Evolutionary conservation across 1,140 invertebrate genomes (phyloP).

Genomic region (Matsumurasca onukii): DNA sequence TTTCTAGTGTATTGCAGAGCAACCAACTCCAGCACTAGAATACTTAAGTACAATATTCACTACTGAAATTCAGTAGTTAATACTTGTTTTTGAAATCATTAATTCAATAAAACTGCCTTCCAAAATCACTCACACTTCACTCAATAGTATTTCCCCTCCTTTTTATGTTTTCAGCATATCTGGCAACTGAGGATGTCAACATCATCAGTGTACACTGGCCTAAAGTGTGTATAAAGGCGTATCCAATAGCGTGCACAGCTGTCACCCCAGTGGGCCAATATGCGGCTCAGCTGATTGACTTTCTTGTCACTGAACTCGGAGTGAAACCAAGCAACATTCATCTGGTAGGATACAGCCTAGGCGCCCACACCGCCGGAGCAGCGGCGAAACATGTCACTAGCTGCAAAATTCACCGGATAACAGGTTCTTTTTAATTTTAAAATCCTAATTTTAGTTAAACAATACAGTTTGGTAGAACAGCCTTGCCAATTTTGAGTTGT

Average conservation of each 20-base stretch:
- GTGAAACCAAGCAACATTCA: conserved; percentile 58
- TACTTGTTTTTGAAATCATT: no score
- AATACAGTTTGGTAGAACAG: no score
- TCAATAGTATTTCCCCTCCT: no score
- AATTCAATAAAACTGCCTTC: no score
- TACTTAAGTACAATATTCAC: no score
- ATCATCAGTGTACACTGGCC: conserved; percentile 66
- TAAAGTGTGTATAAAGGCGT: conserved; percentile 47
- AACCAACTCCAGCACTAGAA: no score
- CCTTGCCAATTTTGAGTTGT: no score
- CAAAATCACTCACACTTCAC: no score
- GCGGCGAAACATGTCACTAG: conserved; percentile 61
- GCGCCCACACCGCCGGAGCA: conserved; percentile 80
- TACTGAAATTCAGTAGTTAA: no score
- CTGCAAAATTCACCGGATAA: conserved; percentile 58
- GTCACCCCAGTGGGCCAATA: conserved; percentile 47
- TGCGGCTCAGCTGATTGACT: conserved; percentile 33
- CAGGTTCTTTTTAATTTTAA: no score
- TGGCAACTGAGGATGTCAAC: conserved; percentile 56
- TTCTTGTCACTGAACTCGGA: conserved; percentile 21
- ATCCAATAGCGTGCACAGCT: conserved; percentile 35
- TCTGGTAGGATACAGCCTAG: conserved; percentile 81
- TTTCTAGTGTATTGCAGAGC: no score
- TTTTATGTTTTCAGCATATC: conserved; percentile 57
- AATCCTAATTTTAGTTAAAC: no score